Conservation (phyloP, 2,113 vertebrate genomes). For the Cichladusa arquata region DNA sequence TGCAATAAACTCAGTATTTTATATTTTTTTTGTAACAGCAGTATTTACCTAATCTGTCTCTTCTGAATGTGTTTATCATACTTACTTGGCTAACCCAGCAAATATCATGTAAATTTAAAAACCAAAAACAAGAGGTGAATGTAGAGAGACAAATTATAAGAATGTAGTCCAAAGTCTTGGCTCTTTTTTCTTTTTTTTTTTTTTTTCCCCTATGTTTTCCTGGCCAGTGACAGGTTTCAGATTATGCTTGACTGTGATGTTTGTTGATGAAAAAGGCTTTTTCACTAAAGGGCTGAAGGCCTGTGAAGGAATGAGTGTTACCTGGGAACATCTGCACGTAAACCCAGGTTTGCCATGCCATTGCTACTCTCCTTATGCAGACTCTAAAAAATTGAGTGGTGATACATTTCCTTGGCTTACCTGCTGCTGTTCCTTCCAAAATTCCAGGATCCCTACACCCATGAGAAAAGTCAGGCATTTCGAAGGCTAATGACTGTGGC, state of each 20-base stretch:
- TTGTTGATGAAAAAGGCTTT: background rate
- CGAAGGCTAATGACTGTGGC: background rate
- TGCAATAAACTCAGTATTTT: background rate
- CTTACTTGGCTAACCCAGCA: background rate
- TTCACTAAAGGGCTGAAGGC: background rate
- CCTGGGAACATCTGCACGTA: background rate
- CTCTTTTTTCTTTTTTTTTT: too few species aligned
- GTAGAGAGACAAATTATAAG: background rate
- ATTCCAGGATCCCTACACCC: fast-evolving
- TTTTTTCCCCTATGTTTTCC: background rate
- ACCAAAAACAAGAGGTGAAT: background rate
- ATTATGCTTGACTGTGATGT: background rate
- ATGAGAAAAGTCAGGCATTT: background rate
- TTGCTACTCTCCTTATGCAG: background rate
- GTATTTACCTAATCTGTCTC: background rate
- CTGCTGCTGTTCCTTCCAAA: background rate
- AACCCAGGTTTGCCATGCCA: background rate
- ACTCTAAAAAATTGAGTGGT: background rate
- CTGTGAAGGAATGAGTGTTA: background rate
- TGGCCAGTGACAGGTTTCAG: background rate
- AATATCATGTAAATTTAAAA: background rate
- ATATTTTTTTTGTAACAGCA: background rate
- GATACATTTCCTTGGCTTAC: background rate
- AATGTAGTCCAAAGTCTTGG: background rate
- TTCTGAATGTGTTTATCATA: background rate